Evolutionary conservation across 1,140 invertebrate genomes (phyloP).

Genomic region (Cardiocondyla obscurior): DNA sequence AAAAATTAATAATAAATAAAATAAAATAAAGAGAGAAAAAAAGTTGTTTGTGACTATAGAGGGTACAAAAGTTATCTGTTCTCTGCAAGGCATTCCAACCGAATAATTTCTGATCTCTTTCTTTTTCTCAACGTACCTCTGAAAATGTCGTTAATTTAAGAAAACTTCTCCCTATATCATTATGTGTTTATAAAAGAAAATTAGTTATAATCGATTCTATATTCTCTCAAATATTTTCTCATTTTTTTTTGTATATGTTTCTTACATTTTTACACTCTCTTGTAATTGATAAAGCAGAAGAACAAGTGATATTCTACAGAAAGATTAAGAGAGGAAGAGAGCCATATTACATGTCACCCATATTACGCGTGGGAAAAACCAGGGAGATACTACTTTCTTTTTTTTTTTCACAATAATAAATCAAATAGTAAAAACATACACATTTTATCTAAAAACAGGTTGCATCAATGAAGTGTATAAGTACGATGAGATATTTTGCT

Average conservation of each 20-base stretch:
- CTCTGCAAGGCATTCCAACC: background rate
- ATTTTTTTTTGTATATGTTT: slow-evolving; percentile 1
- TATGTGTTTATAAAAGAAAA: slow-evolving; percentile 15
- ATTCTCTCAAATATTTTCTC: slow-evolving; percentile 26
- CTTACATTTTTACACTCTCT: slow-evolving; percentile 5
- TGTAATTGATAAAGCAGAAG: slow-evolving; percentile 1
- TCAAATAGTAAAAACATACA: slow-evolving; percentile 33
- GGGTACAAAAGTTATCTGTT: slow-evolving; percentile 25
- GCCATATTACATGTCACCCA: background rate
- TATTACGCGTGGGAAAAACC: background rate
- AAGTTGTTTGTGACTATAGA: background rate
- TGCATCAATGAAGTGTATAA: slow-evolving; percentile 29
- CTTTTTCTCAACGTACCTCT: background rate
- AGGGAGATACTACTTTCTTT: slow-evolving; percentile 19
- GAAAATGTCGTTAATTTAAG: background rate
- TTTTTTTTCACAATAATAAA: slow-evolving; percentile 16
- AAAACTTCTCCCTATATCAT: background rate
- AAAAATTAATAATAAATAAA: too few relatives aligned
- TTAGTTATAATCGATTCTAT: slow-evolving; percentile 2
- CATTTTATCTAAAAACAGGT: background rate
- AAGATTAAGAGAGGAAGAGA: slow-evolving; percentile 63
- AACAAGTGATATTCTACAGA: slow-evolving; percentile 38
- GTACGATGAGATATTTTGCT: background rate
- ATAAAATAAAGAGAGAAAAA: too few relatives aligned
- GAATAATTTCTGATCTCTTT: background rate